Evolutionary conservation across 2,888 invertebrate species (phyloP).

Genomic region (Mycalesis mineus): DNA sequence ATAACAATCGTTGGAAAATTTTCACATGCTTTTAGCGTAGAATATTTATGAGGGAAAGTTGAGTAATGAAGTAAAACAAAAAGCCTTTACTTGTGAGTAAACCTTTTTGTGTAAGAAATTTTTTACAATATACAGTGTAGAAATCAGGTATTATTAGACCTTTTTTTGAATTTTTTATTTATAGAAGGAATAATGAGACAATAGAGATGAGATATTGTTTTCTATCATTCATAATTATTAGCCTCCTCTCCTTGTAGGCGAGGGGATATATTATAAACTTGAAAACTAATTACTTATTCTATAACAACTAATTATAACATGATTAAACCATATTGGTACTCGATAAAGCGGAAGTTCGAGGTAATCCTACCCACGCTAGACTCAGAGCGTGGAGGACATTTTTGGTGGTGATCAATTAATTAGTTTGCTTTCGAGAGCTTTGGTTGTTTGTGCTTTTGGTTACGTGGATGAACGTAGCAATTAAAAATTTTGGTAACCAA

Average conservation of each 20-base stretch:
- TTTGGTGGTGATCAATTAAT: background rate
- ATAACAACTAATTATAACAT: background rate
- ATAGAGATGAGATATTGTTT: too few relatives aligned
- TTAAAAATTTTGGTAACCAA: too few relatives aligned
- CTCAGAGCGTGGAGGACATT: background rate
- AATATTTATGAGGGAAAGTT: slow-evolving; percentile 5
- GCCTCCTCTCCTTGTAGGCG: too few relatives aligned
- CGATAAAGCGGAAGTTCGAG: background rate
- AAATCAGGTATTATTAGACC: too few relatives aligned
- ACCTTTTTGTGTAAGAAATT: background rate
- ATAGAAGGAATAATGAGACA: too few relatives aligned
- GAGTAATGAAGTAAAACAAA: background rate
- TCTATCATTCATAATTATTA: too few relatives aligned
- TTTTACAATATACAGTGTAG: too few relatives aligned
- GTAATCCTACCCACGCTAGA: background rate
- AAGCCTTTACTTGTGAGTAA: background rate
- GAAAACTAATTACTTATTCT: background rate
- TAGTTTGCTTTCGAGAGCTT: background rate
- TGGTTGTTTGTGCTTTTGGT: too few relatives aligned
- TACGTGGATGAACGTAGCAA: too few relatives aligned
- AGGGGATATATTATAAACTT: background rate
- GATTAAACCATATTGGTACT: background rate
- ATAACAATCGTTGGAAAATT: background rate
- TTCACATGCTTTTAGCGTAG: slow-evolving; percentile 5
- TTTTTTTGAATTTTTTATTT: too few relatives aligned